These are phyloP conservation scores for Theodoxus fluviatilis DNA, from an alignment of 2,888 invertebrate genomes.

Conservation along the genomic window DNA sequence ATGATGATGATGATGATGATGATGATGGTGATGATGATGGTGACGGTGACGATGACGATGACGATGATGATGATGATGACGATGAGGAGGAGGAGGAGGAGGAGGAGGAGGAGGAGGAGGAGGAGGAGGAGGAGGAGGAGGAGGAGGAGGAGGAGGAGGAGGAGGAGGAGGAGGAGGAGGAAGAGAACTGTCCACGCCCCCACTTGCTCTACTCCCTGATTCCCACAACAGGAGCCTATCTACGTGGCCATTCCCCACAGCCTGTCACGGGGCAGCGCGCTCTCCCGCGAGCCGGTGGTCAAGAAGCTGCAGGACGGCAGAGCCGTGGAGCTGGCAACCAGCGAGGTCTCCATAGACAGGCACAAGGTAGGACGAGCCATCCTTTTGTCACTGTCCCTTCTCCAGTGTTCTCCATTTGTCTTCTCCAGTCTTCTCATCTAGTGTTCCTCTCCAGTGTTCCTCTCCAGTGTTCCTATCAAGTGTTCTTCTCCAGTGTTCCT, in stretches of 20 bases:
- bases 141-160: neutral
- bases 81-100: too few species aligned
- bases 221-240: conserved; percentile 42
- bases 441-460: too few species aligned
- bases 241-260: conserved; percentile 54
- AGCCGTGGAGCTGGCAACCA: conserved; percentile 51
- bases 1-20: too few species aligned
- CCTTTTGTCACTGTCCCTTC: neutral
- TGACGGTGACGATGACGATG: neutral
- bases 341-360: conserved; percentile 51
- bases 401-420: too few species aligned
- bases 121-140: neutral
- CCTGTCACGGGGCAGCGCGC: conserved; percentile 40
- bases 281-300: conserved; percentile 53
- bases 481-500: too few species aligned
- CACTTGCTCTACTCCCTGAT: neutral
- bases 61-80: neutral
- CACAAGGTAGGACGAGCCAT: conserved; percentile 45
- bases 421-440: too few species aligned
- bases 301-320: conserved; percentile 49
- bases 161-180: neutral
- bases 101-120: too few species aligned
- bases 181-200: neutral
- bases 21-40: neutral
- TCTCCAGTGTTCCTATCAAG: too few species aligned